Evolutionary conservation across 2,113 vertebrate genomes (phyloP).

Genomic region (Melanerpes formicivorus): DNA sequence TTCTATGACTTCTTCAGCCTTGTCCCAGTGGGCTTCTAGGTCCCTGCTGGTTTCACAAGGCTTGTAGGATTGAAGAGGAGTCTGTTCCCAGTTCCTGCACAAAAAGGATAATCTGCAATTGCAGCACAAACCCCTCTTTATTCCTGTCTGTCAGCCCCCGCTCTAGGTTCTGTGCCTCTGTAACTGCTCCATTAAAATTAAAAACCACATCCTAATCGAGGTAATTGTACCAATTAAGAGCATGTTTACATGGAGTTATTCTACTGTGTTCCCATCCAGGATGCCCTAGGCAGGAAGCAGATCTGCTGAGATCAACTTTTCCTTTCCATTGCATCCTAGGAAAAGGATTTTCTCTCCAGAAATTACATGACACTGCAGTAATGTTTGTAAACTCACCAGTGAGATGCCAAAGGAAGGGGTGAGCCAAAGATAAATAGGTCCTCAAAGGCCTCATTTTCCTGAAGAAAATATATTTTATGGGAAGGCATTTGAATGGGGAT

Average conservation of each 20-base stretch:
- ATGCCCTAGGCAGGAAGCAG: neutral
- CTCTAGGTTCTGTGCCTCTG: neutral
- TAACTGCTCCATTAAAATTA: neutral
- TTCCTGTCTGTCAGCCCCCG: neutral
- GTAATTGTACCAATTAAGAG: neutral
- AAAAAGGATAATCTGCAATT: rapidly evolving
- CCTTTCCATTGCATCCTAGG: neutral
- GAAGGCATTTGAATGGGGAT: neutral
- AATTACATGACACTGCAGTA: rapidly evolving
- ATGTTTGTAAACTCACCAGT: neutral
- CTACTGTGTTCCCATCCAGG: neutral
- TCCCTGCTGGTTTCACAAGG: neutral
- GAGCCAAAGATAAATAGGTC: neutral
- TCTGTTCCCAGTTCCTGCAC: neutral
- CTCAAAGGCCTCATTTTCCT: neutral
- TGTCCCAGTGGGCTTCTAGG: neutral
- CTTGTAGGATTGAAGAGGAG: neutral
- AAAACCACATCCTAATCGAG: neutral
- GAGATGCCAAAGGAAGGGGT: neutral
- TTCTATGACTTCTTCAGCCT: neutral
- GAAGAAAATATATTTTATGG: neutral
- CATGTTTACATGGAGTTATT: rapidly evolving
- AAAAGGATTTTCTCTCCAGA: neutral
- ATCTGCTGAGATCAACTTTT: neutral
- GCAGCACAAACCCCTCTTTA: neutral